Evolutionary conservation across 2,113 vertebrate genomes (phyloP).

Genomic region (Rattus norvegicus): GRCr8 NC_086020.1:203593501-203594000

Average conservation of each 20-base stretch:
- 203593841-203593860: neutral
- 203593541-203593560: neutral
- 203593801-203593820: neutral
- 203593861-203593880: neutral
- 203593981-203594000: neutral
- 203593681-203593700: neutral
- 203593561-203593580: neutral
- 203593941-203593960: neutral
- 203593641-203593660: neutral
- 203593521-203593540: neutral
- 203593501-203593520: neutral
- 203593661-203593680: neutral
- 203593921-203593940: neutral
- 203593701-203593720: neutral
- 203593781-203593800: neutral
- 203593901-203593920: neutral
- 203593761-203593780: neutral
- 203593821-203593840: neutral
- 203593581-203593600: neutral
- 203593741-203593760: neutral
- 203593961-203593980: neutral
- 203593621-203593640: neutral
- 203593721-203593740: neutral
- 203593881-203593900: neutral
- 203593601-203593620: neutral